A percentile compares a stretch with the other conserved stretches of the same genome.
These are phyloP conservation scores for Palythoa heliodiscus DNA, from an alignment of 92 coral and sea anemone genomes.

Conservation along the genomic window DNA sequence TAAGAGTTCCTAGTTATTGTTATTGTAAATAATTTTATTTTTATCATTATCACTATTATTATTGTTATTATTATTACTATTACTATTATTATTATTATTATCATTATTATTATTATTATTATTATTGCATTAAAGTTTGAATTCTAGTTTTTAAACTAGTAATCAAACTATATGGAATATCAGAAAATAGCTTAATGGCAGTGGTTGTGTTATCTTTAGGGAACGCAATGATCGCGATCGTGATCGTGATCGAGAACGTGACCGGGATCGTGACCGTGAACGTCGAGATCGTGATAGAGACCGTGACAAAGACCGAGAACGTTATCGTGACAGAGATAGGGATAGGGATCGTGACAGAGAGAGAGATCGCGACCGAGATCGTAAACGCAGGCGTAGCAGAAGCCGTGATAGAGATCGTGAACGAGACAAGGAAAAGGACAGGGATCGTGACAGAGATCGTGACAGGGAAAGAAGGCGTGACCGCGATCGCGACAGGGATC, in stretches of 20 bases:
- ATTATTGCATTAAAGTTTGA: too few relatives aligned
- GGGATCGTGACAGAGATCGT: slow-evolving; percentile 20
- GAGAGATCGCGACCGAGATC: slow-evolving; percentile 24
- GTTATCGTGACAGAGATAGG: slow-evolving; percentile 16
- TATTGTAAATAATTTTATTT: too few relatives aligned
- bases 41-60: too few relatives aligned
- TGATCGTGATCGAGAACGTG: slow-evolving; percentile 3
- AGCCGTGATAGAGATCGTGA: neutral
- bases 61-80: too few relatives aligned
- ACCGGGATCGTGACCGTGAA: slow-evolving; percentile 18
- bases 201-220: neutral
- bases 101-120: too few relatives aligned
- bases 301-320: neutral
- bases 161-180: too few relatives aligned
- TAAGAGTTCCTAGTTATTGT: too few relatives aligned
- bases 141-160: too few relatives aligned
- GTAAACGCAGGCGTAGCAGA: neutral
- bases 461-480: slow-evolving; percentile 28
- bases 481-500: slow-evolving; percentile 6
- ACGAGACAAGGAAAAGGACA: too few relatives aligned
- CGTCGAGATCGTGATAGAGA: slow-evolving; percentile 21
- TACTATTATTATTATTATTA: too few relatives aligned
- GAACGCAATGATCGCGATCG: slow-evolving; percentile 39
- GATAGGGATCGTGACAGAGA: slow-evolving; percentile 3
- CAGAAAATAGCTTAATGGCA: neutral